phyloP scores from a whole-genome alignment of 23 tunicate species.

The Trididemnum clinides region DNA sequence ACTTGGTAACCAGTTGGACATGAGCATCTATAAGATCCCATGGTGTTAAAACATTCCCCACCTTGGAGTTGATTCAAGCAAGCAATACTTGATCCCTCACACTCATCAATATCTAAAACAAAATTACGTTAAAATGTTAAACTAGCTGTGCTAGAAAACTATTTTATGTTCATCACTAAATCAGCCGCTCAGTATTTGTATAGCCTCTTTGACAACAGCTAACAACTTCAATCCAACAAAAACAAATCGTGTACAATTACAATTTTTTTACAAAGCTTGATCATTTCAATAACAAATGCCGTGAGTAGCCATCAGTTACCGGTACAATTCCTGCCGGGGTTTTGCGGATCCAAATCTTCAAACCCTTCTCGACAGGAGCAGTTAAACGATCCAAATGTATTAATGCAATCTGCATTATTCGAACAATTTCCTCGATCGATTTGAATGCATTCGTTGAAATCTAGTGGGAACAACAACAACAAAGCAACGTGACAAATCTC shows the following conservation, averaged over 20 bases:
- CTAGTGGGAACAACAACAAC: too few relatives aligned
- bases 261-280: too few relatives aligned
- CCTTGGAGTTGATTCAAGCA: background rate
- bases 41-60: slow-evolving; percentile 22
- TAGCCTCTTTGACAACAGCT: too few relatives aligned
- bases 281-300: too few relatives aligned
- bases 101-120: slow-evolving; percentile 49
- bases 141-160: too few relatives aligned
- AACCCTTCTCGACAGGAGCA: slow-evolving; percentile 46
- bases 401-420: slow-evolving; percentile 48
- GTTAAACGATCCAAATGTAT: background rate
- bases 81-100: background rate
- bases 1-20: slow-evolving; percentile 37
- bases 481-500: too few relatives aligned
- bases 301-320: slow-evolving; percentile 24
- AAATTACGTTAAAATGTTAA: too few relatives aligned
- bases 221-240: too few relatives aligned
- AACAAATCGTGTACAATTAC: too few relatives aligned
- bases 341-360: slow-evolving; percentile 9
- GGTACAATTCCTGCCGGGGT: slow-evolving; percentile 43
- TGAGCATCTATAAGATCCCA: slow-evolving; percentile 26
- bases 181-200: too few relatives aligned
- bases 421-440: slow-evolving; percentile 53
- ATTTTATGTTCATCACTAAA: too few relatives aligned
- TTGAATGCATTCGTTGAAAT: slow-evolving; percentile 41